Evolutionary conservation across 2,797 vertebrate genomes (phyloP).

Genomic region (Danio albolineatus): DNA sequence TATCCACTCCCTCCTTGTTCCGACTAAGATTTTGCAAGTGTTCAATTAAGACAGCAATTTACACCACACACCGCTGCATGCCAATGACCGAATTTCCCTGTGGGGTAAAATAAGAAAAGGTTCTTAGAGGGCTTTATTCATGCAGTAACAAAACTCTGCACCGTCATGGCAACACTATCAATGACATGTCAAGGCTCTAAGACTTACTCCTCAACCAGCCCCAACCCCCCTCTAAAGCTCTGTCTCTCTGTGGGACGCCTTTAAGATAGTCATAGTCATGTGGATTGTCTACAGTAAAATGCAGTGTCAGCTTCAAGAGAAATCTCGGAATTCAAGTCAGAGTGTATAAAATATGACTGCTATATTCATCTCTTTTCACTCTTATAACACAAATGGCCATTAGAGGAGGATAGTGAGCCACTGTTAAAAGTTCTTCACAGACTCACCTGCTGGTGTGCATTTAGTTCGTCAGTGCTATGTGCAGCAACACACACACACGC

Average conservation of each 20-base stretch:
- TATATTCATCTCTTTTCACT: conserved; percentile 27
- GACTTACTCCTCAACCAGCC: conserved; percentile 59
- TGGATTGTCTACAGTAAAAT: conserved; percentile 8
- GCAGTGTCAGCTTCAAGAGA: conserved; percentile 33
- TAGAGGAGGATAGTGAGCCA: conserved; percentile 61
- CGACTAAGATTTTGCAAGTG: conserved; percentile 74
- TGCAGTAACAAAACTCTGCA: conserved; percentile 70
- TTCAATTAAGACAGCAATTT: conserved; percentile 80
- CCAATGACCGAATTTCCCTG: conserved; percentile 79
- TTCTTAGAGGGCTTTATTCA: conserved; percentile 68
- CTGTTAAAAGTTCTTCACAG: conserved; percentile 13
- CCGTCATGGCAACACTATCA: conserved; percentile 73
- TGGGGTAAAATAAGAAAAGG: conserved; percentile 60
- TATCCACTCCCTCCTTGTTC: conserved; percentile 32
- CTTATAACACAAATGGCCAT: conserved; percentile 47
- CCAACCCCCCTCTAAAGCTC: conserved; percentile 44
- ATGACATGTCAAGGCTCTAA: conserved; percentile 70
- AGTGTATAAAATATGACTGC: conserved; percentile 2
- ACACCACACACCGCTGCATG: conserved; percentile 73
- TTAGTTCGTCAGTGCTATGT: neutral
- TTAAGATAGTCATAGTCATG: conserved; percentile 9
- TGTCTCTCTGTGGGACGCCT: neutral
- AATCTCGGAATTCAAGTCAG: neutral
- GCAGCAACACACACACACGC: neutral
- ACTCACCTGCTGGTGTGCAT: neutral